Evolutionary conservation across 2,113 vertebrate genomes (phyloP).

Genomic region (Podarcis muralis): DNA sequence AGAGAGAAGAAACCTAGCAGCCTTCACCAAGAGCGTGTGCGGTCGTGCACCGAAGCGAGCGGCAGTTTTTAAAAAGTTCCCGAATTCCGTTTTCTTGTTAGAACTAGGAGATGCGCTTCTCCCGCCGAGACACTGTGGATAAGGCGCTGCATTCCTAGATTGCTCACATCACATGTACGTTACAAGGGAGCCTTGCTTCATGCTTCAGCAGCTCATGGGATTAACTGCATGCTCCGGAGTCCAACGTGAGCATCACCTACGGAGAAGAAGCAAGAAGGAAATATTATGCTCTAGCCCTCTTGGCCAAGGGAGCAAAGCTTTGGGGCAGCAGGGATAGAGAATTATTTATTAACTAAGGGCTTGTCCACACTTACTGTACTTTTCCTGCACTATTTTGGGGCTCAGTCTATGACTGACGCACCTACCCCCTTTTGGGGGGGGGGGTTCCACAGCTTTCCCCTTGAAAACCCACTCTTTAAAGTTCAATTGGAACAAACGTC

Average conservation of each 20-base stretch:
- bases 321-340: background rate
- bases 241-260: slow-evolving; percentile 41
- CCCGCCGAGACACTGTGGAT: slow-evolving; percentile 6
- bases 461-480: too few relatives aligned
- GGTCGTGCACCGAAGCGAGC: background rate
- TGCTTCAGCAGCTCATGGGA: slow-evolving; percentile 46
- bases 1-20: background rate
- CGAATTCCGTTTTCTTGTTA: slow-evolving; percentile 16
- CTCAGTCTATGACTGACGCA: too few relatives aligned
- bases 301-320: slow-evolving; percentile 30
- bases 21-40: background rate
- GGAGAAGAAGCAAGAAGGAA: slow-evolving; percentile 47
- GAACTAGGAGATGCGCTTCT: background rate
- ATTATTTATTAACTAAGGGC: background rate
- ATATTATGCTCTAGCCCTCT: slow-evolving; percentile 42
- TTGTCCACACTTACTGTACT: too few relatives aligned
- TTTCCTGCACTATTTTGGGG: too few relatives aligned
- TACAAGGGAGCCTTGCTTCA: background rate
- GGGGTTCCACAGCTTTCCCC: too few relatives aligned
- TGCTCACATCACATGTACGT: slow-evolving; percentile 8
- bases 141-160: slow-evolving; percentile 10
- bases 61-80: background rate
- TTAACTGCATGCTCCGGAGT: background rate
- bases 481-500: too few relatives aligned
- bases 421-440: too few relatives aligned